Conservation (phyloP, 2,888 invertebrate genomes). For the Caenorhabditis sulstoni region DNA sequence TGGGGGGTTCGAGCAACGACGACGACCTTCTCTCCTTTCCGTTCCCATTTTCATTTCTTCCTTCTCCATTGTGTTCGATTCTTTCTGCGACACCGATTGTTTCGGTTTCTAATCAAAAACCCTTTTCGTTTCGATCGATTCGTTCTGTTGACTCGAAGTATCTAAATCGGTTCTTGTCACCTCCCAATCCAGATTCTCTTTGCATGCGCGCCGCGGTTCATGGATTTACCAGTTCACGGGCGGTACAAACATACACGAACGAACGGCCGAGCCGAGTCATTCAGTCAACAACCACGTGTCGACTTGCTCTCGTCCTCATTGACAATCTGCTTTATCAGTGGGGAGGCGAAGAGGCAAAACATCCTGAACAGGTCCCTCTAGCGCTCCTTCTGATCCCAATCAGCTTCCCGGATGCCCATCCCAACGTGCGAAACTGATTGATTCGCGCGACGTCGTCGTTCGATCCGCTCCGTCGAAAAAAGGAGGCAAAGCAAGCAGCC, state of each 20-base stretch:
- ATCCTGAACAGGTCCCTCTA: too few species aligned
- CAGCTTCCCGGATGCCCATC: too few species aligned
- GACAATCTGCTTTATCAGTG: not conserved
- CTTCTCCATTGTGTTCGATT: too few species aligned
- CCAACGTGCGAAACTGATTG: conserved; percentile 11
- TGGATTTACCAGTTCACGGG: conserved; percentile 54
- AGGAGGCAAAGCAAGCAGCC: conserved; percentile 24
- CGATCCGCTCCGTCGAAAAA: conserved; percentile 21
- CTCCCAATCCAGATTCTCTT: conserved; percentile 38
- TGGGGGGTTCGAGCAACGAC: not conserved
- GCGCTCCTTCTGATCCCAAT: too few species aligned
- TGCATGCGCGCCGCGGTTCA: conserved; percentile 27
- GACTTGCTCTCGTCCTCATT: not conserved
- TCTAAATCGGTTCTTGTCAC: conserved; percentile 48
- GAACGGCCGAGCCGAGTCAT: conserved; percentile 29
- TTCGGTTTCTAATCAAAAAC: too few species aligned
- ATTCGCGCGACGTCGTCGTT: conserved; percentile 17
- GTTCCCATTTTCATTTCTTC: not conserved
- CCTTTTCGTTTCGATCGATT: too few species aligned
- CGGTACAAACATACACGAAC: conserved; percentile 56
- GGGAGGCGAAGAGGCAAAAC: too few species aligned
- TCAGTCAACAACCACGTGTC: conserved; percentile 43
- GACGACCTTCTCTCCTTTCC: conserved; percentile 4
- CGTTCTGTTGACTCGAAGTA: conserved; percentile 4
- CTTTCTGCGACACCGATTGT: conserved; percentile 5